A percentile compares a stretch with the other conserved stretches of the same genome.
phyloP scores from a whole-genome alignment of 2,797 vertebrate species.

The Centroberyx gerrardi region DNA sequence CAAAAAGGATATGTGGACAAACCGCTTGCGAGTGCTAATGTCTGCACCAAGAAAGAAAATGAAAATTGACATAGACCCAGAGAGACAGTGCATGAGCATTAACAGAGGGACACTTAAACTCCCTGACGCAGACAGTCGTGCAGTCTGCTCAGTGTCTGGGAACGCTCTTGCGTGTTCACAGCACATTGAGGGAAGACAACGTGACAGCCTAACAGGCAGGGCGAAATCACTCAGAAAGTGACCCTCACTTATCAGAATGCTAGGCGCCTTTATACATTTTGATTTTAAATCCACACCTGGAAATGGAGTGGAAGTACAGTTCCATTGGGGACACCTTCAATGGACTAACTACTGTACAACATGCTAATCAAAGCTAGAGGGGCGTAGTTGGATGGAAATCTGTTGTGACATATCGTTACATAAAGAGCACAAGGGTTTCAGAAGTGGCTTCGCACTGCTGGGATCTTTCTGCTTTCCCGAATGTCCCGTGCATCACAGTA shows the following conservation, averaged over 20 bases:
- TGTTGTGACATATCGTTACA: no score
- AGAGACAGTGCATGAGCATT: neutral
- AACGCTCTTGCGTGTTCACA: neutral
- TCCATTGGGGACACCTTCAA: neutral
- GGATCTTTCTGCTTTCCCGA: conserved; percentile 5
- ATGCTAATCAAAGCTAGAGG: neutral
- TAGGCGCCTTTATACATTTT: neutral
- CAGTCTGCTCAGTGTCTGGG: neutral
- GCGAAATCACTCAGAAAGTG: neutral
- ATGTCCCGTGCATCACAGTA: conserved; percentile 5
- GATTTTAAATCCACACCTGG: no score
- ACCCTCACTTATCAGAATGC: neutral
- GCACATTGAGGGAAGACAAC: neutral
- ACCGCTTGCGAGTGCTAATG: neutral
- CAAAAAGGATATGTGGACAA: conserved; percentile 3
- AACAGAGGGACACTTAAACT: neutral
- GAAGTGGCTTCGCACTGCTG: neutral
- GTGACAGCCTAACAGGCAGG: neutral
- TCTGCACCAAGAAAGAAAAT: neutral
- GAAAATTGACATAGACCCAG: conserved; percentile 6
- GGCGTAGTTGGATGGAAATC: neutral
- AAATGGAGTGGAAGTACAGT: neutral
- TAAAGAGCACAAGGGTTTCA: neutral
- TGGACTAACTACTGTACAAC: neutral
- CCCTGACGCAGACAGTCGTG: neutral